These are phyloP conservation scores for Timema cristinae DNA, from an alignment of 2,888 invertebrate genomes.

Conservation along the genomic window DNA sequence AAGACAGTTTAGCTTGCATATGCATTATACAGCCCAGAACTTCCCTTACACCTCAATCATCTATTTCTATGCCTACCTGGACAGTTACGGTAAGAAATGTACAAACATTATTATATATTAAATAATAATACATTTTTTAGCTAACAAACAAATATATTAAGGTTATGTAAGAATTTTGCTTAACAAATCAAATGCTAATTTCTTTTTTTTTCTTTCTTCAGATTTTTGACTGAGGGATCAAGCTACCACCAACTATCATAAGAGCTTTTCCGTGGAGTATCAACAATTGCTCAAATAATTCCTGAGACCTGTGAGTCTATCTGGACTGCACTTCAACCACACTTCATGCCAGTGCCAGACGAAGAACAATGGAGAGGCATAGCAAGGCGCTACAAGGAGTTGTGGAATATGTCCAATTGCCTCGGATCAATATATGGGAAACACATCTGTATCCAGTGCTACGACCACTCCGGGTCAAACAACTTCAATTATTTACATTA, in stretches of 20 bases:
- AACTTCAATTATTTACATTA: neutral
- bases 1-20: too few relatives aligned
- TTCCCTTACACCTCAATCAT: too few relatives aligned
- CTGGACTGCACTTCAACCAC: conserved; percentile 1
- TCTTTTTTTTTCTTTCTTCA: neutral
- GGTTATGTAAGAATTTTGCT: neutral
- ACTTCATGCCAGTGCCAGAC: conserved; percentile 2
- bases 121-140: too few relatives aligned
- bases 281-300: conserved; percentile 14
- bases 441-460: neutral
- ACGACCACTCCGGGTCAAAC: neutral
- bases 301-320: conserved; percentile 6
- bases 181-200: neutral
- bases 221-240: neutral
- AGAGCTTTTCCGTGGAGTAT: neutral
- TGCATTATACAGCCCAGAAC: too few relatives aligned
- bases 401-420: conserved; percentile 20
- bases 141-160: neutral
- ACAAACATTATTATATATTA: too few relatives aligned
- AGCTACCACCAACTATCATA: neutral
- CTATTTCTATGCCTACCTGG: too few relatives aligned
- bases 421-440: conserved; percentile 11
- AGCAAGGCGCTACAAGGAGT: neutral
- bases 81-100: too few relatives aligned
- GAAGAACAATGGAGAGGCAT: conserved; percentile 11